Base-by-base conservation (phyloP, 2,113 vertebrate genomes). In the Malurus alboscapulatus region DNA sequence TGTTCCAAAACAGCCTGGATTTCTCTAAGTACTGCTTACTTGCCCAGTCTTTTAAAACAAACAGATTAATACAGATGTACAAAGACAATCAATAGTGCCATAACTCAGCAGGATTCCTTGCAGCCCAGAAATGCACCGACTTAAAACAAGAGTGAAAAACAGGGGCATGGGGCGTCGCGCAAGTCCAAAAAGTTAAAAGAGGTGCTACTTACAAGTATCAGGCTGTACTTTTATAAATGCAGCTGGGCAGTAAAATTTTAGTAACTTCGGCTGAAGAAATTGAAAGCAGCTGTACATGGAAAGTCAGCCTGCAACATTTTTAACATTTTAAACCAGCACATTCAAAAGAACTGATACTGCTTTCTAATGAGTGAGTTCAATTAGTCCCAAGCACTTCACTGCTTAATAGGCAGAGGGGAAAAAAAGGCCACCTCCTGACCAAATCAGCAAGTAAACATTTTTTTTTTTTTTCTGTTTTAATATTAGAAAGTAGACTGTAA, bases 131-230 rank as follows among this genome's bases (percentile, higher is more conserved):
- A 25, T 6, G 57, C 25, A 17, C 13, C 11, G 51, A 57, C 34
- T 17, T 24, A 12, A 59, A 62, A 53, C 2, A 47, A 18, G 0
- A 63, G 29, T 20, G 25, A 66, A 30, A 54, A 75, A 21, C 3
- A 16, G 6, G 7, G 9, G 1, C 2, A 9, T 4, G 1, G 8
- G 30, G 13, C 9, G 7, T 11, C 27, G 29, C 2, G 4, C 36
- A 50, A 44, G 38, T 57, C 32, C 17, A 30, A 9, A 57, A 45
- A 79, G 13, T 21, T 62, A 17, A 50, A 78, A 59, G 15, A 73
- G 19, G 32, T 5, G 30, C 61, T 81, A 54, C 26, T 68, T 62
- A 42, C 0, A 5, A 50, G 9, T 17, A 50, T 40, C 29, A 51
- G 58, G 66, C 34, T 71, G 51, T 14, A 25, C 14, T 8, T 87